Evolutionary conservation across 1,140 invertebrate genomes (phyloP), one percentile per base, ranked within the genome.

Genomic region (Helicorthomorpha holstii): DNA sequence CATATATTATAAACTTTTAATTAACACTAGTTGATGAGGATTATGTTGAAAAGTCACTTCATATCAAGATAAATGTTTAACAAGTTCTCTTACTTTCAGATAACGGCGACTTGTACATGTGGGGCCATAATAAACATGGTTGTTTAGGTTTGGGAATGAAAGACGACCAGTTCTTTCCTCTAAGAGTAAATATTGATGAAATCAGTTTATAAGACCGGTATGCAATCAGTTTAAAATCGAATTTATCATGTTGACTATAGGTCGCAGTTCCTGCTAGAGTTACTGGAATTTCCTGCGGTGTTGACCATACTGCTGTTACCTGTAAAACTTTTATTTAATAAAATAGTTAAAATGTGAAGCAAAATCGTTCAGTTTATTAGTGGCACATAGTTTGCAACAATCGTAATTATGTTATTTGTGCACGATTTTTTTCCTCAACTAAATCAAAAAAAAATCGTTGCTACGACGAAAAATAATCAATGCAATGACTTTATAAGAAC

Each of bases 141-240:
- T 85, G 80, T 61, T 68, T 97, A 3, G 92, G 92, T 0, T 66
- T 94, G 42, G 85, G 86, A 0, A 70, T 82, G 60, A 58, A 61
- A 1, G 78, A 83, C 49, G 80, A 92, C 66, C 89, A 94, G 64
- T 81, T 73, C 70, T 95, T 93, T 65, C 91, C 91, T 23, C 72
- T 89, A 3, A 86, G 82, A 75, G 83, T 84, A 68, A 66, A 55
- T 57, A 16, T 45, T 56, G 21, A 41, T 19, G 48, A 3, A 29
- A 24, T 25, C 23, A 16, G 23, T 47, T 43, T 50, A 23, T 49
- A 27, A 51, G 27, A 27, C 48, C 50, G 47, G 24, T 44, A 27
- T 43, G 27, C 25, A 52, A 53, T 56, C 47, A 19, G 48, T 45
- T 51, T 50, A 26, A 50, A 49, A 50, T 49, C 29, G 44, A 26